Conservation (phyloP, 2,888 invertebrate species). For the Catocala nupta region DNA sequence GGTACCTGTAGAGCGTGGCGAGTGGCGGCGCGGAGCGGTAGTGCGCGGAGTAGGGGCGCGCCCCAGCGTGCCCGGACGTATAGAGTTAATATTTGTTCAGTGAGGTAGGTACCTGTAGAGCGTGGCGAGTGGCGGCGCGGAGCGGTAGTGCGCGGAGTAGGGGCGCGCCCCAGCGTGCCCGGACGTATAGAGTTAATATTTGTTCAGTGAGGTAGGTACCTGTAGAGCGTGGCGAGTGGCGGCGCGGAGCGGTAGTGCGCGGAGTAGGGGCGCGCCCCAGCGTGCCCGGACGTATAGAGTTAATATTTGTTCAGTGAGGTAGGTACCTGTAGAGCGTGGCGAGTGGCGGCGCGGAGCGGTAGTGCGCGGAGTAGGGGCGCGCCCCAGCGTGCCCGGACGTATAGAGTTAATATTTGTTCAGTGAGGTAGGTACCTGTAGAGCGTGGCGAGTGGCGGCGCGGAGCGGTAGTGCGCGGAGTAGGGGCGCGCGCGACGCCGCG, state of each 20-base stretch:
- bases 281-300: conserved; percentile 50
- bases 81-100: too few species aligned
- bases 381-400: background rate
- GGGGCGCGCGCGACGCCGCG: conserved; percentile 86
- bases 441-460: conserved; percentile 62
- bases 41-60: too few species aligned
- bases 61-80: too few species aligned
- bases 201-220: conserved; percentile 48
- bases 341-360: conserved; percentile 60
- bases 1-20: too few species aligned
- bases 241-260: conserved; percentile 53
- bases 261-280: conserved; percentile 63
- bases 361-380: conserved; percentile 61
- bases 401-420: background rate
- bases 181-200: background rate
- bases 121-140: conserved; percentile 53
- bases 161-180: conserved; percentile 19
- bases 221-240: conserved; percentile 56
- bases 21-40: too few species aligned
- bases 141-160: conserved; percentile 67
- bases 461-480: conserved; percentile 73
- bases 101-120: conserved; percentile 51
- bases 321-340: conserved; percentile 67
- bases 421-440: conserved; percentile 63
- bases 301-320: conserved; percentile 59